A percentile compares a stretch with the other conserved stretches of the same genome.
Conservation (phyloP, 1,140 invertebrate genomes). For the Drosophila repletoides region DNA sequence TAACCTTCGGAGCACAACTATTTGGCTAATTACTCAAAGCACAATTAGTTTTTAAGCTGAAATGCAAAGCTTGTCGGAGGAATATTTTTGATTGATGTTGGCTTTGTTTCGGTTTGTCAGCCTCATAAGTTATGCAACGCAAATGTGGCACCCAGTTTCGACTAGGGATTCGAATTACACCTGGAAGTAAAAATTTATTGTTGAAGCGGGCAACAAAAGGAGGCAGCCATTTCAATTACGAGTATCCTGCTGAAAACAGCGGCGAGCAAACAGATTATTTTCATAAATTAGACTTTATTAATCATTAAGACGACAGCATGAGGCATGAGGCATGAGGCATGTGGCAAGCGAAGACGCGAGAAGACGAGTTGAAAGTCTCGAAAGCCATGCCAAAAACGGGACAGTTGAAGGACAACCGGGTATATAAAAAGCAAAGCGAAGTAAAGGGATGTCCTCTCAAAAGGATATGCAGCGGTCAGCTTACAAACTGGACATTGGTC, state of each 20-base stretch:
- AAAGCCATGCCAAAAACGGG: too few relatives aligned
- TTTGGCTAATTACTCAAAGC: constrained; percentile 67
- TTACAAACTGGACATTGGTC: constrained; percentile 73
- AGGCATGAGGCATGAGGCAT: constrained; percentile 25
- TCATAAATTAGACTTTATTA: constrained; percentile 81
- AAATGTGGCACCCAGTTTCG: constrained; percentile 27
- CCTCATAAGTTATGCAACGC: constrained; percentile 38
- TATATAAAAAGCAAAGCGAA: too few relatives aligned
- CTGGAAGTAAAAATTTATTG: constrained; percentile 35
- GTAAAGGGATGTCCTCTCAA: constrained; percentile 43
- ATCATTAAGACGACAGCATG: constrained; percentile 72
- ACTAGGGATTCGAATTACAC: constrained; percentile 71
- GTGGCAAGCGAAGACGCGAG: constrained; percentile 16
- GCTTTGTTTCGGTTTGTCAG: constrained; percentile 66
- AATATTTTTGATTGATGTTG: constrained; percentile 68
- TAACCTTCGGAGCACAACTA: constrained; percentile 34
- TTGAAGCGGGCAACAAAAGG: constrained; percentile 9
- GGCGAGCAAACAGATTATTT: constrained; percentile 74
- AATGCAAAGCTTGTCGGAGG: constrained; percentile 46
- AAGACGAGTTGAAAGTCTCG: neutral
- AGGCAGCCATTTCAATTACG: constrained; percentile 35
- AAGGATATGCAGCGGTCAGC: constrained; percentile 52
- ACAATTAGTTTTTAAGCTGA: constrained; percentile 22
- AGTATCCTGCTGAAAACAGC: constrained; percentile 15
- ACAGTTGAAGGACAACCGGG: constrained; percentile 71